Conservation (phyloP, 2,888 invertebrate genomes). For the Anorthoa munda region DNA sequence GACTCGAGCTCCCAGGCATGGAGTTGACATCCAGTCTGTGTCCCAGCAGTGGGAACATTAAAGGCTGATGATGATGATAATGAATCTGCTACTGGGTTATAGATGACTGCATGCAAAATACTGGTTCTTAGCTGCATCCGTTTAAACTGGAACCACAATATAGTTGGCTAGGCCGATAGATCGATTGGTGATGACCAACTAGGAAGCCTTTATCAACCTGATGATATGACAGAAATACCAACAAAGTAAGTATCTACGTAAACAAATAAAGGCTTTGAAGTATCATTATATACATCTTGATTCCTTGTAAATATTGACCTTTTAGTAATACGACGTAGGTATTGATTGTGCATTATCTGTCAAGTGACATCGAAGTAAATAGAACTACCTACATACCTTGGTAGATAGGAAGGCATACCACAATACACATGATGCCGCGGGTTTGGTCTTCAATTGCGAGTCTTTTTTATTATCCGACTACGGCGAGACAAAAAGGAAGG, state of each 20-base stretch:
- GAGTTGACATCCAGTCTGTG: too few relatives aligned
- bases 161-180: neutral
- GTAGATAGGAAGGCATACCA: neutral
- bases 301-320: constrained; percentile 50
- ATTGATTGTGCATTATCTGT: constrained; percentile 55
- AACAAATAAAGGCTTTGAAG: constrained; percentile 39
- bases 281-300: constrained; percentile 39
- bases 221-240: constrained; percentile 25
- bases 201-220: neutral
- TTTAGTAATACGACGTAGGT: constrained; percentile 26
- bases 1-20: too few relatives aligned
- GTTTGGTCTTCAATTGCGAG: too few relatives aligned
- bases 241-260: constrained; percentile 12
- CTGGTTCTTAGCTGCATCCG: too few relatives aligned
- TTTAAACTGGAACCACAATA: neutral
- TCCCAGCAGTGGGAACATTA: too few relatives aligned
- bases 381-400: constrained; percentile 9
- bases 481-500: too few relatives aligned
- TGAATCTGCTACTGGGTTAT: too few relatives aligned
- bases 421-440: constrained; percentile 1
- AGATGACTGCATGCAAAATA: too few relatives aligned
- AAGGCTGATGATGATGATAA: too few relatives aligned
- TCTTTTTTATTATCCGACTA: too few relatives aligned
- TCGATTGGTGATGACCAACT: neutral
- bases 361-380: constrained; percentile 32